Evolutionary conservation across 2,888 invertebrate genomes (phyloP), one percentile per base, ranked within the genome.

Genomic region (Caenorhabditis drosophilae): DNA sequence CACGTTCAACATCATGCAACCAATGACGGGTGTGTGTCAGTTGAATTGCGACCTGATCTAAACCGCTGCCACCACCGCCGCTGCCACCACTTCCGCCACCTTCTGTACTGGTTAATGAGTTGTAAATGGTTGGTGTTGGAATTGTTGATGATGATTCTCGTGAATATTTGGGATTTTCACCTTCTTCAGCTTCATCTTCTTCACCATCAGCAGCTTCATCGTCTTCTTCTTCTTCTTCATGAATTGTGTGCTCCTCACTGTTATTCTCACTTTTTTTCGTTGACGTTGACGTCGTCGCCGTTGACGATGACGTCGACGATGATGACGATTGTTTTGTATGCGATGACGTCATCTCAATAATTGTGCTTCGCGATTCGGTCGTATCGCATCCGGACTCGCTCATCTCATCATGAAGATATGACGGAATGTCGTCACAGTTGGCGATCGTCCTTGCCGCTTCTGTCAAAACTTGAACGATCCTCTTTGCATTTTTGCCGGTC

Each of bases 1-100:
- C 83, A 16, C 82, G 35, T 47, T 83, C 77, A 15, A 76, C 67
- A 46, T 84, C 84, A 20, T 67, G 73, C 42, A 83, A 59, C 80
- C 81, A 76, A 40, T 78, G 78, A 7, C 67, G 48, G 11, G 77
- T 61, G 16, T 76, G 76, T 0, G 73, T 75, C 42, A 83, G 57
- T 20, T 75, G 63, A 6, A 60, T 50, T 16, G 62, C 55, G 4
- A 63, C 53, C 1, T 50, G 54, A 22, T 60, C 66, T 0, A 54
- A 50, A 22, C 20, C 35, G 2, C n/a, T 46, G n/a, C n/a, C n/a
- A n/a, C n/a, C n/a, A n/a, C n/a, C n/a, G n/a, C n/a, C n/a, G n/a
- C n/a, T n/a, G n/a, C n/a, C n/a, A n/a, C n/a, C n/a, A n/a, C n/a
- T n/a, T n/a, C n/a, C n/a, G n/a, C n/a, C n/a, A n/a, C n/a, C n/a